Evolutionary conservation across 2,888 invertebrate genomes (phyloP), one percentile per base, ranked within the genome.

Genomic region (Zaprionus lineosus): DNA sequence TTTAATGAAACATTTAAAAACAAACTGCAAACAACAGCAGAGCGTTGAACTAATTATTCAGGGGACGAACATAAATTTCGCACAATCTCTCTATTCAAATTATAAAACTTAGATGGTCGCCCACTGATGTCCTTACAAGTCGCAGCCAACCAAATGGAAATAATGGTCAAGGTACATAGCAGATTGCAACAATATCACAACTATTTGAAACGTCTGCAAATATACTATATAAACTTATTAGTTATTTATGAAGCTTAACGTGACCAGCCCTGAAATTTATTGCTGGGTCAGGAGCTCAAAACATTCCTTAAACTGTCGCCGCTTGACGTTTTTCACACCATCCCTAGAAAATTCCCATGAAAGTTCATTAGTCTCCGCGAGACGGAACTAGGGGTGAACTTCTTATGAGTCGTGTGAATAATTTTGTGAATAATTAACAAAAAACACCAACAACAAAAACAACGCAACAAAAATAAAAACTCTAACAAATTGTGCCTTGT

Each of bases 1-100:
- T 69, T 76, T 69, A 75, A 79, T 77, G 67, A 74, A 75, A 65
- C 48, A 55, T 48, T 39, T 28, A 43, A 33, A 56, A 37, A n/a
- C n/a, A 41, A 53, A 47, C 43, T 37, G 53, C 15, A 12, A 2
- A n/a, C n/a, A n/a, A n/a, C n/a, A 6, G 18, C 12, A 26, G 16
- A 44, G 26, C 12, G 5, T 24, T n/a, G n/a, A n/a, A n/a, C n/a
- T n/a, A n/a, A n/a, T n/a, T 26, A 39, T 28, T 31, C 3, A 33
- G 41, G 26, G 8, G 16, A 16, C 6, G 8, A 4, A 12, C 39
- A 36, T 16, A 44, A 26, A 4, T 18, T n/a, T n/a, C n/a, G 5
- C 3, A 31, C 4, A 40, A 29, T 5, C n/a, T 15, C 19, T 19
- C 4, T 44, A 9, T 16, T 28, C 6, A 2, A 0, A 11, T 9